A percentile compares a stretch with the other conserved stretches of the same genome.
Conservation (phyloP, 2,113 vertebrate species). For the Tenrec ecaudatus region DNA sequence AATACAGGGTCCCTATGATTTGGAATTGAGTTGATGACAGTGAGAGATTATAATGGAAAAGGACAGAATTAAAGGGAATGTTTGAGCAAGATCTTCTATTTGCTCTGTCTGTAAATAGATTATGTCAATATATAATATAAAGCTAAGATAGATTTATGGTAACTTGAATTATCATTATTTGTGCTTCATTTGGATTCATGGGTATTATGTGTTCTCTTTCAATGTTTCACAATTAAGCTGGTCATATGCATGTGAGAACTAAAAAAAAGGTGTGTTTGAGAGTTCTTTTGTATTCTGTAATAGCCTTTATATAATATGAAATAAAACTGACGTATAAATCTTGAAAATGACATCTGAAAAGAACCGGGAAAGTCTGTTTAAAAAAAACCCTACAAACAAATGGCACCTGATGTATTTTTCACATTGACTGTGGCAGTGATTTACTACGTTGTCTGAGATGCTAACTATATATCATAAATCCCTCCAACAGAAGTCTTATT, state of each 20-base stretch:
- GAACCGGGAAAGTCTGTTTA: conserved; percentile 78
- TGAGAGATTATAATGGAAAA: not conserved
- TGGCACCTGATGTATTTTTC: conserved; percentile 85
- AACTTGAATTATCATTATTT: not conserved
- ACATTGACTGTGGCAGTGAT: conserved; percentile 86
- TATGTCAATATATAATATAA: not conserved
- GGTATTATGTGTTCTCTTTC: not conserved
- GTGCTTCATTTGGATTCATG: conserved; percentile 16
- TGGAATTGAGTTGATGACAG: too few species aligned
- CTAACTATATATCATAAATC: conserved; percentile 90
- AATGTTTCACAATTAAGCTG: not conserved
- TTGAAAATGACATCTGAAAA: conserved; percentile 83
- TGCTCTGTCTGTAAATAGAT: not conserved
- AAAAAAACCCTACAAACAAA: conserved; percentile 78
- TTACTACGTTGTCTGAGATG: conserved; percentile 86
- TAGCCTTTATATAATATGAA: conserved; percentile 83
- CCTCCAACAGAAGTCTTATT: conserved; percentile 84
- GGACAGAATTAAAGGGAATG: not conserved
- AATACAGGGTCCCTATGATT: too few species aligned
- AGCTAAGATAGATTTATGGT: not conserved
- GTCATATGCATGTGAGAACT: not conserved
- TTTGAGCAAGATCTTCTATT: not conserved
- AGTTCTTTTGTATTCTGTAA: conserved; percentile 79
- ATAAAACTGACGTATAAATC: conserved; percentile 84
- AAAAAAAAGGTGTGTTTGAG: conserved; percentile 59